Evolutionary conservation across 1,140 invertebrate genomes (phyloP).

Genomic region (Aphaenogaster rudis): DNA sequence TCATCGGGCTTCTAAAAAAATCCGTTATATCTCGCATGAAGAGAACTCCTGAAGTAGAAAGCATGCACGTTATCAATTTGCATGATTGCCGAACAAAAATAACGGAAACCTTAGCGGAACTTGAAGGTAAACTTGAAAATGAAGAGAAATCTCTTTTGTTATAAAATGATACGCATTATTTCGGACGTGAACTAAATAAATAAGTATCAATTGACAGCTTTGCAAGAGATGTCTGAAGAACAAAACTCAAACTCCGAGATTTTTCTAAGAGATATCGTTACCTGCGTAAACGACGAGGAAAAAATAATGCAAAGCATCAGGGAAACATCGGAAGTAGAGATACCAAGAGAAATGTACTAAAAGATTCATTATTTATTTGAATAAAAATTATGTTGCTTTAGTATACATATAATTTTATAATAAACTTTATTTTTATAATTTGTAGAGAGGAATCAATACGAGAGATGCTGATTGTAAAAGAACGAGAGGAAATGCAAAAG

Average conservation of each 20-base stretch:
- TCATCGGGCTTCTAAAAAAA: conserved; percentile 8
- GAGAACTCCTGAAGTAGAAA: conserved; percentile 8
- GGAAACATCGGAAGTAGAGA: conserved; percentile 40
- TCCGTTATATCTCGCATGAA: conserved; percentile 33
- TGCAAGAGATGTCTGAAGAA: conserved; percentile 9
- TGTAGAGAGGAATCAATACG: conserved; percentile 32
- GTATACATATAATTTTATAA: background rate
- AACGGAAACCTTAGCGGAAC: conserved; percentile 7
- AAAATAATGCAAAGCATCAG: conserved; percentile 25
- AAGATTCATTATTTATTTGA: conserved; percentile 15
- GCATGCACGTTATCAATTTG: conserved; percentile 18
- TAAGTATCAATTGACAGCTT: conserved; percentile 5
- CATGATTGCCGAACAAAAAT: conserved; percentile 5
- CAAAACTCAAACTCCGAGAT: conserved; percentile 21
- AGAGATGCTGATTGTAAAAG: conserved; percentile 11
- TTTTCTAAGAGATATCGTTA: conserved; percentile 18
- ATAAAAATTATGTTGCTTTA: background rate
- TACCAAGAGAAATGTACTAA: conserved; percentile 47
- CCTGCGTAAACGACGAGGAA: conserved; percentile 34
- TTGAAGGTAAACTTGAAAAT: conserved; percentile 26
- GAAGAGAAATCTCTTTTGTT: background rate
- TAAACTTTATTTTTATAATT: conserved; percentile 8
- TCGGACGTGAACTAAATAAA: background rate
- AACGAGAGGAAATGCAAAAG: conserved; percentile 15
- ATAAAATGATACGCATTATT: conserved; percentile 1